Evolutionary conservation across 1,140 invertebrate genomes (phyloP), one percentile per base, ranked within the genome.

Genomic region (Chelonus insularis): DNA sequence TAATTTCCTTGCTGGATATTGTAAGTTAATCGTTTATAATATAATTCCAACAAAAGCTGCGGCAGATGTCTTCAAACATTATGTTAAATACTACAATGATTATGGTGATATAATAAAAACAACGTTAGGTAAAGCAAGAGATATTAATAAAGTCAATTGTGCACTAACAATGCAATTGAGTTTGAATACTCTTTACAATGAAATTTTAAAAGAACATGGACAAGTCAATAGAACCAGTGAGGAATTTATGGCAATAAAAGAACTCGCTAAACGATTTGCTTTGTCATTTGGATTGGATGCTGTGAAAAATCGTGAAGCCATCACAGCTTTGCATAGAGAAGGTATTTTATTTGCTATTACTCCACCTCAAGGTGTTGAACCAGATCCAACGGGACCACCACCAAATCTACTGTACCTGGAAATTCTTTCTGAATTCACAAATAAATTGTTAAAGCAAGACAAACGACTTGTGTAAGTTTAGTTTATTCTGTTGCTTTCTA

Each of bases 41-140:
- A 92, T 98, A 63, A 88, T 98, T 71, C 93, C 93, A 2, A 95
- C 96, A 1, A 91, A 91, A 72, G 88, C 91, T 66, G 95, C 94
- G 12, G 91, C 94, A 1, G 94, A 96, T 78, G 92, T 99, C 58
- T 97, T 99, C 77, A 96, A 97, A 78, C 93, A 98, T 79, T 98
- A 99, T 78, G 94, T 98, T 51, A 97, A 95, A 88, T 97, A 94
- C 77, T 98, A 97, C 76, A 97, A 97, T 78, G 95, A 99, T 78
- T 99, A 98, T 84, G 97, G 97, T n/a, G 97, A 99, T 78, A 99
- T 99, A 55, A 98, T 99, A 54, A 99, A 99, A 83, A 90, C 92
- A 8, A 98, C 97, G 1, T 82, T 99, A 66, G 92, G 93, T 54
- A 99, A 98, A 83, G 94, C 95, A 1, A 85, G 96, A 64, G 97